phyloP scores from a whole-genome alignment of 2,888 invertebrate genomes.

The Apamea sordens region DNA sequence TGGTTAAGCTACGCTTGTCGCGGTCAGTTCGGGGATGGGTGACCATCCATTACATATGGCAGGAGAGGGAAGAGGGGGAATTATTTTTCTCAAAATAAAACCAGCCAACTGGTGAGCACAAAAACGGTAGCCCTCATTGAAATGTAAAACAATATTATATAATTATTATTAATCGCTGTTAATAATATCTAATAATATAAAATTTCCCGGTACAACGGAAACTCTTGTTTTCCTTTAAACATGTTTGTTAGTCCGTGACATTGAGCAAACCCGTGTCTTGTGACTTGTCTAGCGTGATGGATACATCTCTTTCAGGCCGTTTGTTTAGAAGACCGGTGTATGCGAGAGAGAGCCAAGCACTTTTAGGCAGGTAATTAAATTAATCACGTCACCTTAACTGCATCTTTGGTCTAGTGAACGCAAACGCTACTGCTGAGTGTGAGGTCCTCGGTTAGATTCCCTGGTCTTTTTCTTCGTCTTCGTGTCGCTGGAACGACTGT shows the following conservation, averaged over 20 bases:
- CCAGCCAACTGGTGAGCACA: no score
- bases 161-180: no score
- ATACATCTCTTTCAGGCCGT: slow-evolving; percentile 66
- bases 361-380: background rate
- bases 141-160: background rate
- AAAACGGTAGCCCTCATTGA: background rate
- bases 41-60: background rate
- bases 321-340: slow-evolving; percentile 64
- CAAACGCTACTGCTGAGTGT: no score
- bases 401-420: no score
- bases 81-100: no score
- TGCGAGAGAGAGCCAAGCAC: slow-evolving; percentile 64
- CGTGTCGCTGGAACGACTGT: no score
- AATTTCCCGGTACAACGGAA: slow-evolving; percentile 44
- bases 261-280: slow-evolving; percentile 77
- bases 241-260: slow-evolving; percentile 73
- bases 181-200: no score
- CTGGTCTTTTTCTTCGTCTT: no score
- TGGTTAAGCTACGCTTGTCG: background rate
- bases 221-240: slow-evolving; percentile 36
- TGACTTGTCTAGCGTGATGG: slow-evolving; percentile 81
- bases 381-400: background rate
- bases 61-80: no score
- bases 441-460: no score
- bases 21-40: background rate